Evolutionary conservation across 2,888 invertebrate genomes (phyloP), one percentile per base, ranked within the genome.

Genomic region (Falcaria lacertinaria): DNA sequence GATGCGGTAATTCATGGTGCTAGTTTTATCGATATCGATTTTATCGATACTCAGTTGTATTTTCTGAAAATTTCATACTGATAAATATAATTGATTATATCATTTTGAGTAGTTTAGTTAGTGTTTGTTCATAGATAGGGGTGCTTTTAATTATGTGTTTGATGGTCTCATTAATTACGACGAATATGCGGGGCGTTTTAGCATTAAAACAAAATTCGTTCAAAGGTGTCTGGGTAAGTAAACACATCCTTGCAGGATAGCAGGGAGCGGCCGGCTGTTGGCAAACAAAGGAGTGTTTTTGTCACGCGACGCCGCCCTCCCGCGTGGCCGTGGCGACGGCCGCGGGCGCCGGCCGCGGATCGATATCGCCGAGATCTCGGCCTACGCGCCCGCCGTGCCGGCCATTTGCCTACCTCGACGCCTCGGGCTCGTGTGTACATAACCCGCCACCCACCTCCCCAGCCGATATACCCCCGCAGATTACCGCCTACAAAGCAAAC

Each of bases 401-500:
- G 83, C 88, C 88, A 89, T 89, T 89, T 87, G 88, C 87, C 87
- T 88, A 88, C 88, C 87, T 87, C 86, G 83, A 81, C 84, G 88
- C 87, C 87, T 88, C 85, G 66, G 84, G 85, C 86, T 79, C 83
- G 85, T 86, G 84, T 88, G 87, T 87, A 86, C 85, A 87, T 84
- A 87, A 81, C 84, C 86, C 80, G 69, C 81, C 86, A 73, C 84
- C 83, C 80, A 73, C 79, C 83, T 65, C 84, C 83, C 82, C 53
- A 40, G 53, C 65, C 80, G 76, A 83, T 81, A 81, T 80, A 77
- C 86, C 87, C 86, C 83, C 82, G 73, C 79, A 87, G 88, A 88
- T 88, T 88, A 87, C 88, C 85, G 87, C 87, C 88, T 86, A 88
- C 88, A 87, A 86, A 88, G 88, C 88, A 87, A 88, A 87, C 87